Evolutionary conservation across 2,113 vertebrate species (phyloP).

Genomic region (Passer montanus): DNA sequence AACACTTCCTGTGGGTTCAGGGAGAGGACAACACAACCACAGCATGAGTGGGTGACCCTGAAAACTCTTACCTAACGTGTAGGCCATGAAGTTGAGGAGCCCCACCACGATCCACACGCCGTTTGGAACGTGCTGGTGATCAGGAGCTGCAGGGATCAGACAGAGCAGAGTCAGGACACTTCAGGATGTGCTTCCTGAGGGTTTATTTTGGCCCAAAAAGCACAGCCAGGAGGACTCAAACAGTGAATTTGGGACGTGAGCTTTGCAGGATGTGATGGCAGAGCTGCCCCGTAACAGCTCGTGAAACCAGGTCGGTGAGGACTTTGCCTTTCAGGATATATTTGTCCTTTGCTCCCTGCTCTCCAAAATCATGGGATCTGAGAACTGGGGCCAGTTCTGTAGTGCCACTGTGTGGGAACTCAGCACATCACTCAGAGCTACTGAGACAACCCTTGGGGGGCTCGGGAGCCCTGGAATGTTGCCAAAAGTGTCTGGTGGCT

Average conservation of each 20-base stretch:
- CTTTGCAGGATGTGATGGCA: not conserved
- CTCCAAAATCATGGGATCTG: rapidly evolving
- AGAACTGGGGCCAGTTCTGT: not conserved
- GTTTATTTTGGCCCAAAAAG: not conserved
- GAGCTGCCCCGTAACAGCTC: not conserved
- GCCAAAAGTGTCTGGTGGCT: no score
- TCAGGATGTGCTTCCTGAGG: not conserved
- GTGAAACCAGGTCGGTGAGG: rapidly evolving
- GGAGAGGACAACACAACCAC: not conserved
- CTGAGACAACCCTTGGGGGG: no score
- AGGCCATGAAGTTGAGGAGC: conserved; percentile 94
- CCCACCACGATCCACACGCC: conserved; percentile 93
- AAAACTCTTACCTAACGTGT: conserved; percentile 88
- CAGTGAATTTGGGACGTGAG: not conserved
- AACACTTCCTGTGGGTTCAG: rapidly evolving
- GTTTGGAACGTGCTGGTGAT: conserved; percentile 86
- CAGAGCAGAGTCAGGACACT: not conserved
- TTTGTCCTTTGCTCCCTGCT: not conserved
- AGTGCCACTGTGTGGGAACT: not conserved
- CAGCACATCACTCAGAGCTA: no score
- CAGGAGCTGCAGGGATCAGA: conserved; percentile 76
- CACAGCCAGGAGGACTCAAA: not conserved
- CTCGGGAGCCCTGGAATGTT: no score
- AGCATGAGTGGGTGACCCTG: not conserved
- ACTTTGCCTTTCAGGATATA: not conserved